A percentile compares a stretch with the other conserved stretches of the same genome.
Evolutionary conservation across 2,113 vertebrate species (phyloP).

Genomic region (Bubo blakistoni): DNA sequence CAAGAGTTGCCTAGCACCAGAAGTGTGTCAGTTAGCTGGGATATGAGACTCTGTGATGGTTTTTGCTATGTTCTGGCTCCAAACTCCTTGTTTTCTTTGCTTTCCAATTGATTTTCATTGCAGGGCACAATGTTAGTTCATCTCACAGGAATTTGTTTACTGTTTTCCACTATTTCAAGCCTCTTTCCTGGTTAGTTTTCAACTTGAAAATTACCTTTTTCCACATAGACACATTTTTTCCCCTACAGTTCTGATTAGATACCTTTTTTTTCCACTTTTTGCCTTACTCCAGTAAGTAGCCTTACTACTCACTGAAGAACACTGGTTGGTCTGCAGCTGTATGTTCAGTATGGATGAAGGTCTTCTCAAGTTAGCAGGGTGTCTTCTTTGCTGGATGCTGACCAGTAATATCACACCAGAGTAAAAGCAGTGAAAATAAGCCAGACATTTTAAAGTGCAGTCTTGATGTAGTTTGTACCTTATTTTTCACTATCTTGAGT

Average conservation of each 20-base stretch:
- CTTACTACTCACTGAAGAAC: neutral
- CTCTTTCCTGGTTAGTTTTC: neutral
- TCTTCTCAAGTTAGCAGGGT: neutral
- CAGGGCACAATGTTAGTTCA: slow-evolving; percentile 1
- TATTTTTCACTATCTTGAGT: neutral
- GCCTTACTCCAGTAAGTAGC: neutral
- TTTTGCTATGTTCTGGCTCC: slow-evolving; percentile 6
- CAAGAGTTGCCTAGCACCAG: neutral
- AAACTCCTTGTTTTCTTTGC: neutral
- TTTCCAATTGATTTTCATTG: neutral
- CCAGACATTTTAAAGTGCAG: neutral
- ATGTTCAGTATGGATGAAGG: neutral
- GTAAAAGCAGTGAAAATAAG: neutral
- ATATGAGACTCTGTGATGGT: neutral
- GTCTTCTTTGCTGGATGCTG: neutral
- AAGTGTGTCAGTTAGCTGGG: neutral
- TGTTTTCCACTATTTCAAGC: neutral
- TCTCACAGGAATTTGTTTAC: slow-evolving; percentile 39
- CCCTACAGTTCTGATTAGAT: neutral
- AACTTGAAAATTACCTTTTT: neutral
- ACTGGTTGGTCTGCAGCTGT: neutral
- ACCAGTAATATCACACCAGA: neutral
- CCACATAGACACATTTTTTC: neutral
- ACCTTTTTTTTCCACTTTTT: neutral
- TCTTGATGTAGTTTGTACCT: neutral